A percentile compares a stretch with the other conserved stretches of the same genome.
Evolutionary conservation across 2,113 vertebrate species (phyloP).

Genomic region (Plecturocebus donacophilus): DNA sequence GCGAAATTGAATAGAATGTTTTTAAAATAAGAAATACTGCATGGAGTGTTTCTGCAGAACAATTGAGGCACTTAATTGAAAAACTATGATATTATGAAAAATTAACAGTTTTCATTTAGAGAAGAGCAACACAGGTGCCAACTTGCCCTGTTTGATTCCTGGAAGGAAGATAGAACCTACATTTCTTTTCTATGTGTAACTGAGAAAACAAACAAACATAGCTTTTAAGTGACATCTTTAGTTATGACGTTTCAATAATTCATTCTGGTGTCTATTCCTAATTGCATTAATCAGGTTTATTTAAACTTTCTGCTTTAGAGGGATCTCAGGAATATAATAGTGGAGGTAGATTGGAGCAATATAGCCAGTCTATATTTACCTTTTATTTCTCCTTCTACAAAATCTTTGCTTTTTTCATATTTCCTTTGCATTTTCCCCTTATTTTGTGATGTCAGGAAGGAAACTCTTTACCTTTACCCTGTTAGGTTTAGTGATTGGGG

Average conservation of each 20-base stretch:
- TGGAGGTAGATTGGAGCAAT: background rate
- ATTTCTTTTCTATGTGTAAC: background rate
- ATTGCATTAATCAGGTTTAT: conserved; percentile 9
- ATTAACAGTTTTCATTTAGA: conserved; percentile 27
- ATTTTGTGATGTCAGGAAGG: background rate
- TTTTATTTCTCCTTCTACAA: conserved; percentile 19
- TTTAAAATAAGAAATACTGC: background rate
- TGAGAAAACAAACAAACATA: background rate
- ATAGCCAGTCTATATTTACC: background rate
- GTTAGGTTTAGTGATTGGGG: background rate
- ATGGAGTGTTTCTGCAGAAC: background rate
- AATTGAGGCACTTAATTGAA: background rate
- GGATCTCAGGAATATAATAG: conserved; percentile 25
- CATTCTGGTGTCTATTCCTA: background rate
- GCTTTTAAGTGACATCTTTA: conserved; percentile 8
- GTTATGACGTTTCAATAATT: conserved; percentile 35
- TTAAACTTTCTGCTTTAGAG: conserved; percentile 30
- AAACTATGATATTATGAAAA: conserved; percentile 28
- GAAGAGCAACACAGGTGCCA: background rate
- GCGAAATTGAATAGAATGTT: background rate
- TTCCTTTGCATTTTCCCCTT: background rate
- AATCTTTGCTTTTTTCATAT: background rate
- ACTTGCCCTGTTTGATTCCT: conserved; percentile 18
- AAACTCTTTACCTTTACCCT: background rate
- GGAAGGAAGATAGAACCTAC: background rate